Evolutionary conservation across 2,797 vertebrate species (phyloP).

Genomic region (Clangula hyemalis): DNA sequence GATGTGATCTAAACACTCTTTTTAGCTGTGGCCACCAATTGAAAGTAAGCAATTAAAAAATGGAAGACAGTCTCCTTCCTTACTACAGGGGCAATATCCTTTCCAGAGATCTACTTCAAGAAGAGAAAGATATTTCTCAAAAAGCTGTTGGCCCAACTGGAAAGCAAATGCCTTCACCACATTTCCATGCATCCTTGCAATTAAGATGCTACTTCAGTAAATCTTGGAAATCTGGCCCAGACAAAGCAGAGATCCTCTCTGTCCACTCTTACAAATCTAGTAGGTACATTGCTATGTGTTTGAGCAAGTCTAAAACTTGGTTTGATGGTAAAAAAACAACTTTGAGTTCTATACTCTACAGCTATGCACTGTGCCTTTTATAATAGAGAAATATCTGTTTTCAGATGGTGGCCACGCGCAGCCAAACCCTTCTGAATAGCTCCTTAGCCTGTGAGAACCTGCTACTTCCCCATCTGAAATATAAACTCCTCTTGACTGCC

Average conservation of each 20-base stretch:
- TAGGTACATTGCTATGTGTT: background rate
- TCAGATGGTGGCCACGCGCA: background rate
- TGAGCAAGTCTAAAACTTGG: background rate
- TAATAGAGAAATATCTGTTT: background rate
- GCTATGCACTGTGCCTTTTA: background rate
- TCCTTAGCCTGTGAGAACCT: background rate
- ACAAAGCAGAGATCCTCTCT: background rate
- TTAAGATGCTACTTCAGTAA: background rate
- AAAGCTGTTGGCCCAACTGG: background rate
- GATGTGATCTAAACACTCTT: background rate
- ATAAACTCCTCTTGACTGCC: background rate
- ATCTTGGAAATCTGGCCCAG: background rate
- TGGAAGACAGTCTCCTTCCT: background rate
- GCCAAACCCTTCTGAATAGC: background rate
- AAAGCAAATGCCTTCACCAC: background rate
- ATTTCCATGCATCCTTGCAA: background rate
- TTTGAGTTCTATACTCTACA: background rate
- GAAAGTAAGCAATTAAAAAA: background rate
- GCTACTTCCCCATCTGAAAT: background rate
- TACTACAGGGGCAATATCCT: background rate
- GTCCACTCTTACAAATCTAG: background rate
- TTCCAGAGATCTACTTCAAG: background rate
- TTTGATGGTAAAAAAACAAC: background rate
- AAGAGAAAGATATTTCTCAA: background rate
- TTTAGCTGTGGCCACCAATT: background rate